phyloP scores from a whole-genome alignment of 1,140 invertebrate genomes.

The Trachymyrmex cornetzi region DNA sequence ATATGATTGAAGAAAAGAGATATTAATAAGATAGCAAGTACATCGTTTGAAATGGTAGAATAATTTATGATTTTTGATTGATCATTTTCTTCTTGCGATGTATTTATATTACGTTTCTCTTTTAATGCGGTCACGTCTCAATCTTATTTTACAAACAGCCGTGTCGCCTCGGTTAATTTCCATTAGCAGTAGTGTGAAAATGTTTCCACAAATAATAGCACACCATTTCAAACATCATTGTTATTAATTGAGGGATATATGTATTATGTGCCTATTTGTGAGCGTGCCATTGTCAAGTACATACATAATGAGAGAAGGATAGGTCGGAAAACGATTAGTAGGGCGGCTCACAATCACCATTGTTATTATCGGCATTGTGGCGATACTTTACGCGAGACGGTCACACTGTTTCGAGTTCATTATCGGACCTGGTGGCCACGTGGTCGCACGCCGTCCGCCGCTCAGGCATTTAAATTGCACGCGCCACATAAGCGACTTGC shows the following conservation, averaged over 20 bases:
- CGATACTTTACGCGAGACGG: slow-evolving; percentile 29
- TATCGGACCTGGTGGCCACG: slow-evolving; percentile 32
- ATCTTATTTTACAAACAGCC: background rate
- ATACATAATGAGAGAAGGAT: background rate
- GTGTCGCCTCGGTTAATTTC: background rate
- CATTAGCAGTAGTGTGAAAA: background rate
- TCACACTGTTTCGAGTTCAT: slow-evolving; percentile 38
- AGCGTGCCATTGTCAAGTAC: slow-evolving; percentile 7
- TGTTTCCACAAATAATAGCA: slow-evolving; percentile 16
- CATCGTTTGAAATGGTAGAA: background rate
- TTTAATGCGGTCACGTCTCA: background rate
- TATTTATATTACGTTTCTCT: background rate
- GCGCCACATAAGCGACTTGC: slow-evolving; percentile 10
- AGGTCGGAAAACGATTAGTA: slow-evolving; percentile 44
- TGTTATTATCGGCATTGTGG: slow-evolving; percentile 25
- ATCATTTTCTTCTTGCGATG: background rate
- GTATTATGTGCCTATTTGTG: background rate
- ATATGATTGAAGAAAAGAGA: background rate
- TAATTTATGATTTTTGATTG: slow-evolving; percentile 11
- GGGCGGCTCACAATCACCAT: slow-evolving; percentile 7
- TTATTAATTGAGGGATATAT: background rate
- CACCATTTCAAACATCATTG: background rate
- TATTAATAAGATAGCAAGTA: slow-evolving; percentile 6
- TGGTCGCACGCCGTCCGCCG: slow-evolving; percentile 16
- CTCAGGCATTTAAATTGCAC: slow-evolving; percentile 47